A percentile compares a stretch with the other conserved stretches of the same genome.
Conservation (phyloP, 2,797 vertebrate species). For the Poecilia gillii region DNA sequence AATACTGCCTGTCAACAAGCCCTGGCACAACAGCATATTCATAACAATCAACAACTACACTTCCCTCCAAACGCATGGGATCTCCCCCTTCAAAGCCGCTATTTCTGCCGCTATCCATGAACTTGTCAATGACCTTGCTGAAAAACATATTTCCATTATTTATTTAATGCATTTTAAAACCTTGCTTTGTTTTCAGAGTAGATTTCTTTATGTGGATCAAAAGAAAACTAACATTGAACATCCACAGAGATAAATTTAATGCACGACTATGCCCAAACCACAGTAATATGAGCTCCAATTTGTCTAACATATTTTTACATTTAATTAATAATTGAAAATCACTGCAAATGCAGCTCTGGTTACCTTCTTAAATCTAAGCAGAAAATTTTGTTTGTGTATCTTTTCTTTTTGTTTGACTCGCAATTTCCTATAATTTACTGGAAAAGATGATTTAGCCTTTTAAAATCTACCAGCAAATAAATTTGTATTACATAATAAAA, state of each 20-base stretch:
- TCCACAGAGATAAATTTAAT: neutral
- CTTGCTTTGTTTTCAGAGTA: too few relatives aligned
- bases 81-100: too few relatives aligned
- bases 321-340: slow-evolving; percentile 28
- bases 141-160: too few relatives aligned
- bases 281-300: neutral
- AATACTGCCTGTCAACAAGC: too few relatives aligned
- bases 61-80: too few relatives aligned
- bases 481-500: neutral
- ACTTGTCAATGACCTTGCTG: too few relatives aligned
- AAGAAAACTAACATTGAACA: too few relatives aligned
- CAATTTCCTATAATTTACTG: slow-evolving; percentile 12
- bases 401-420: neutral
- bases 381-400: neutral
- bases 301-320: neutral
- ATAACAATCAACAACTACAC: too few relatives aligned
- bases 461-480: neutral
- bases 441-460: neutral
- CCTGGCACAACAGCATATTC: too few relatives aligned
- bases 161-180: too few relatives aligned
- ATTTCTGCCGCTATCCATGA: too few relatives aligned
- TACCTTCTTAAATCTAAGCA: slow-evolving; percentile 18
- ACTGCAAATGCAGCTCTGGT: slow-evolving; percentile 33
- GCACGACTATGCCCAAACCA: neutral
- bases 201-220: too few relatives aligned